These are phyloP conservation scores for Mus musculus DNA, from an alignment of 2,113 vertebrate species.

Conservation along the genomic window GRCm39 chr13:26585501-26586000, in stretches of 20 bases:
- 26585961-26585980: not conserved
- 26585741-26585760: not conserved
- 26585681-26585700: not conserved
- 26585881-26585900: not conserved
- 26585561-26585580: not conserved
- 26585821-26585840: not conserved
- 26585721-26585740: not conserved
- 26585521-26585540: not conserved
- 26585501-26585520: not conserved
- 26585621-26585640: not conserved
- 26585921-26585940: not conserved
- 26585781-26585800: not conserved
- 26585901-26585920: not conserved
- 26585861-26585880: not conserved
- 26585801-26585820: not conserved
- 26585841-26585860: not conserved
- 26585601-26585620: not conserved
- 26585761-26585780: not conserved
- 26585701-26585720: not conserved
- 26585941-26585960: conserved; percentile 40
- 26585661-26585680: not conserved
- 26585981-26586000: not conserved
- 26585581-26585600: not conserved
- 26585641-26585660: not conserved
- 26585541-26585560: not conserved